phyloP scores from a whole-genome alignment of 2,888 invertebrate genomes.

The Ganaspis brasiliensis region DNA sequence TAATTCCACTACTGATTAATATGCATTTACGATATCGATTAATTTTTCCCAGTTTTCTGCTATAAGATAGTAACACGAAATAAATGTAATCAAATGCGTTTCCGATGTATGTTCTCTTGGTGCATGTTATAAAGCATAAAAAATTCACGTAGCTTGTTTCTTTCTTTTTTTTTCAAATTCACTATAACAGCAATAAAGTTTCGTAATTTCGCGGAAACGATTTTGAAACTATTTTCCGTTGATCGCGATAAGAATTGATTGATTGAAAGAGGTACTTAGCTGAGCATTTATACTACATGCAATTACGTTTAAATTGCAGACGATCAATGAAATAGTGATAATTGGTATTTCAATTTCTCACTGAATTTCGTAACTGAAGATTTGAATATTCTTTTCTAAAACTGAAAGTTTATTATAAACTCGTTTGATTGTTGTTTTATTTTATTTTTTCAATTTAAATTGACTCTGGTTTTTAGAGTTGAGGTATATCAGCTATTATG shows the following conservation, averaged over 20 bases:
- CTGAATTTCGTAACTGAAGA: not conserved
- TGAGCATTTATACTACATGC: not conserved
- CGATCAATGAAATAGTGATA: not conserved
- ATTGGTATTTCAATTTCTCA: constrained; percentile 3
- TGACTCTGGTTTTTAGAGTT: too few relatives aligned
- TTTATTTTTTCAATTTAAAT: too few relatives aligned
- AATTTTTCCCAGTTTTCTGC: not conserved
- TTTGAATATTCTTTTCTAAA: not conserved
- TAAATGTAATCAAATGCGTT: not conserved
- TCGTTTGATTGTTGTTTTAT: not conserved
- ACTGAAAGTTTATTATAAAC: not conserved
- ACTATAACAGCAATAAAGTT: constrained; percentile 11
- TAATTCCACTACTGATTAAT: constrained; percentile 6
- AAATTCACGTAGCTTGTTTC: not conserved
- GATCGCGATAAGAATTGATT: constrained; percentile 34
- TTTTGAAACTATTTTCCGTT: constrained; percentile 31
- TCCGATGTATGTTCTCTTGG: not conserved
- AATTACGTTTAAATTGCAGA: constrained; percentile 19
- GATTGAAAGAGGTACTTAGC: constrained; percentile 22
- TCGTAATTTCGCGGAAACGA: constrained; percentile 28
- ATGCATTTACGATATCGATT: constrained; percentile 2
- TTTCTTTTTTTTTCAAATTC: not conserved
- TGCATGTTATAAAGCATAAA: not conserved
- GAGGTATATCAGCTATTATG: too few relatives aligned
- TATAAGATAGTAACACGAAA: not conserved